These are phyloP conservation scores for Strigamia transsilvanica DNA, from an alignment of 2,888 invertebrate genomes.

Conservation along the genomic window DNA sequence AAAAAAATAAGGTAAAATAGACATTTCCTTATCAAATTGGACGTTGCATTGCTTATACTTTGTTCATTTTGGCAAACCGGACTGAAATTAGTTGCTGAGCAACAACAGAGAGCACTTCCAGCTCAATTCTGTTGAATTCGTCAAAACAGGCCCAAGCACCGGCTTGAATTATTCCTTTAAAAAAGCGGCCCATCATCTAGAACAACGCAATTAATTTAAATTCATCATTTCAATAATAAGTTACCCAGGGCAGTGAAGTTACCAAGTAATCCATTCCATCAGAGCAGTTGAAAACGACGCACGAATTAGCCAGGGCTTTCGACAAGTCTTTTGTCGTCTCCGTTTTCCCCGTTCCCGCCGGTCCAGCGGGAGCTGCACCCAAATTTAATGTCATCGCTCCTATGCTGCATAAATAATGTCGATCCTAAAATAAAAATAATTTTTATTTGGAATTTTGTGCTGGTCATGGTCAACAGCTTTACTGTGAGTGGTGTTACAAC, in stretches of 20 bases:
- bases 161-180: conserved; percentile 86
- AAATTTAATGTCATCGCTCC: conserved; percentile 87
- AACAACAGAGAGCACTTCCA: conserved; percentile 88
- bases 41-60: not conserved
- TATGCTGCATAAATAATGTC: conserved; percentile 88
- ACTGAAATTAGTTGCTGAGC: conserved; percentile 73
- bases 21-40: not conserved
- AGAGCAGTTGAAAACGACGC: conserved; percentile 91
- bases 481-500: conserved; percentile 66
- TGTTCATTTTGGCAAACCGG: not conserved
- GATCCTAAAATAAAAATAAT: conserved; percentile 61
- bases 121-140: conserved; percentile 89
- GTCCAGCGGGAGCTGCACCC: conserved; percentile 87
- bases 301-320: conserved; percentile 86
- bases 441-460: too few species aligned
- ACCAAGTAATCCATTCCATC: conserved; percentile 75
- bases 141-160: conserved; percentile 95
- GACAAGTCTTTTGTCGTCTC: conserved; percentile 91
- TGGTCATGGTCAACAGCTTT: too few species aligned
- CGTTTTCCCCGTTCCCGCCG: conserved; percentile 86
- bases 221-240: not conserved
- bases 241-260: too few species aligned
- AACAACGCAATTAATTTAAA: conserved; percentile 18
- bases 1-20: conserved; percentile 16
- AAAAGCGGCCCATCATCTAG: conserved; percentile 90